Evolutionary conservation across 2,888 invertebrate species (phyloP), one percentile per base, ranked within the genome.

Genomic region (Ommatoiulus sabulosus): DNA sequence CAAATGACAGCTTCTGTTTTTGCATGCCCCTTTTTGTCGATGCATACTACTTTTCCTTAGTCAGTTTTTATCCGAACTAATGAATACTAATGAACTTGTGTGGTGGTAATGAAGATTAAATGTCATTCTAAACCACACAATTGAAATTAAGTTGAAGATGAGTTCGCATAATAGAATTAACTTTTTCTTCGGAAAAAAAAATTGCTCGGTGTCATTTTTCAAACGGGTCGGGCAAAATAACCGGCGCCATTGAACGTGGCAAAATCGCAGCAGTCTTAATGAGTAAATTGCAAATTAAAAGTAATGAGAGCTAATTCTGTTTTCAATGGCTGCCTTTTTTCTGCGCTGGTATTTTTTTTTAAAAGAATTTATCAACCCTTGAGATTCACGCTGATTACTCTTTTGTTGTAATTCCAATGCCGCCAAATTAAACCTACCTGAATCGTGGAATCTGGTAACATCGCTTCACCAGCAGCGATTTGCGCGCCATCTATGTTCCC

Each of bases 91-190:
- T 72, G 72, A 72, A 24, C 72, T 15, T 72, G 72, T 72, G 72
- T 24, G 72, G 72, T 72, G 72, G 72, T 72, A 72, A 72, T 72
- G 72, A 72, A 72, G 72, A 72, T 72, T 72, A 72, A 72, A 72
- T 72, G 72, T 72, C 72, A 72, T 72, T 72, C 72, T 72, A 72
- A 72, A 72, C 72, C 72, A 72, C 72, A 72, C 72, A 72, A 72
- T 72, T 72, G 72, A 72, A 72, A 72, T 72, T 72, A 72, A 72
- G 72, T 72, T 72, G 72, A 72, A 72, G 72, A 72, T 72, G 72
- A 72, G 72, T 72, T 72, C 72, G 72, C 72, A 72, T 72, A 72
- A 72, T 72, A 24, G 72, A 72, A 72, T 72, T 72, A 72, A 72
- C n/a, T 24, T 72, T 46, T 72, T 72, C 24, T 24, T 72, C 24